Percentiles rank a stretch among this genome's conserved stretches.
Evolutionary conservation across 2,797 vertebrate genomes (phyloP).

Genomic region (Microhierax caerulescens): DNA sequence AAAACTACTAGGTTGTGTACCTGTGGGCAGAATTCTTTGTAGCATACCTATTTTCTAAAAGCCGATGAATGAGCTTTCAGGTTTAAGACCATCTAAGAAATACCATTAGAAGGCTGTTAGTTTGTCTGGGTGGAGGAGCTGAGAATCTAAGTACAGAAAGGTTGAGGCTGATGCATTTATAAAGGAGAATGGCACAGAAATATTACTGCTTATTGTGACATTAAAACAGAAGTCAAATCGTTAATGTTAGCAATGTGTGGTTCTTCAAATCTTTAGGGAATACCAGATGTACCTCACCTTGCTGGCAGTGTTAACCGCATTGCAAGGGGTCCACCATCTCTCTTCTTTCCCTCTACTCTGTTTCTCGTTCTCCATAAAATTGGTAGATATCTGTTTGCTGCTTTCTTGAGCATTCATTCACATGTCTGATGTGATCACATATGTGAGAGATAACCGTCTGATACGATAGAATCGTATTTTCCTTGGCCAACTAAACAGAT

Average conservation of each 20-base stretch:
- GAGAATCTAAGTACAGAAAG: background rate
- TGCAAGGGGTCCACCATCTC: background rate
- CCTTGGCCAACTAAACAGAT: background rate
- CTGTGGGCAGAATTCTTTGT: background rate
- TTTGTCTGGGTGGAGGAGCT: background rate
- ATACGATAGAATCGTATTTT: background rate
- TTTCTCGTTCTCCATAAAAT: background rate
- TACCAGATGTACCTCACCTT: background rate
- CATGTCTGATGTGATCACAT: background rate
- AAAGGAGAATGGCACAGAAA: background rate
- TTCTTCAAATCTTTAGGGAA: background rate
- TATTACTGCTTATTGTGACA: background rate
- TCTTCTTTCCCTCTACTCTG: background rate
- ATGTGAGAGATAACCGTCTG: background rate
- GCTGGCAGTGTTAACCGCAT: background rate
- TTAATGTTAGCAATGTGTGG: background rate
- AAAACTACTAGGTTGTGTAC: background rate
- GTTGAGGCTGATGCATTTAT: background rate
- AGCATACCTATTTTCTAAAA: background rate
- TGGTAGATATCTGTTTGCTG: background rate
- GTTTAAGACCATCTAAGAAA: background rate
- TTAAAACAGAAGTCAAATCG: background rate
- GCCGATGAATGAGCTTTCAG: background rate
- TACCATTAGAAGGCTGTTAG: background rate
- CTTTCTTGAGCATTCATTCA: background rate